Conservation (phyloP, 2,888 invertebrate genomes). For the Pterobdella sp. region DNA sequence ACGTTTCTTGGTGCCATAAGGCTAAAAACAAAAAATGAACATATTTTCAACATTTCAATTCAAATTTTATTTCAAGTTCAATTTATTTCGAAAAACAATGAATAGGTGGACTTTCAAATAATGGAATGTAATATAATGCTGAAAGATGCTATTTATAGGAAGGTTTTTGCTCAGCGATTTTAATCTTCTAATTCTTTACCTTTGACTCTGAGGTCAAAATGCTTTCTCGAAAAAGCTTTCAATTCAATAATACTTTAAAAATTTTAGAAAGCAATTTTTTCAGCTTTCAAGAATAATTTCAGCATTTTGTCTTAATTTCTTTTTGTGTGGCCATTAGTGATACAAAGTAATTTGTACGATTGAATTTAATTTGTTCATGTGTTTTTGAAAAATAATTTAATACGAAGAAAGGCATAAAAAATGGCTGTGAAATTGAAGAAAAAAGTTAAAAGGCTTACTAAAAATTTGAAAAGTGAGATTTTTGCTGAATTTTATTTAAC, state of each 20-base stretch:
- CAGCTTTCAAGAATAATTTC: not conserved
- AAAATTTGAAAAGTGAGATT: no score
- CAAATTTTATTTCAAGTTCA: not conserved
- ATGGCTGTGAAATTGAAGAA: no score
- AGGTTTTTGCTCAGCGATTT: not conserved
- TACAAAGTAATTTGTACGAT: not conserved
- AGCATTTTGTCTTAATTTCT: not conserved
- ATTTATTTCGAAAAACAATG: no score
- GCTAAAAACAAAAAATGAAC: not conserved
- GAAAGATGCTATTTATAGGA: not conserved
- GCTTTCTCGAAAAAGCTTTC: conserved; percentile 6
- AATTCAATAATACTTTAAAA: conserved; percentile 9
- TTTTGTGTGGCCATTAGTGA: not conserved
- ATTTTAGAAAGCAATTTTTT: not conserved
- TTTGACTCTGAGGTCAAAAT: not conserved
- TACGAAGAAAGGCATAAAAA: no score
- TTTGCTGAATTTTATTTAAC: no score
- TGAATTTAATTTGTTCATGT: not conserved
- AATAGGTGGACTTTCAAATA: not conserved
- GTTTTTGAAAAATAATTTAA: no score
- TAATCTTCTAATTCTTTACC: not conserved
- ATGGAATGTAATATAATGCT: not conserved
- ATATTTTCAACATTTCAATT: no score
- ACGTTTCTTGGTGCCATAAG: not conserved
- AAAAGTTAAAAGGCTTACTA: no score